Evolutionary conservation across 2,888 invertebrate genomes (phyloP), one percentile per base, ranked within the genome.

Genomic region (Craniophora ligustri): DNA sequence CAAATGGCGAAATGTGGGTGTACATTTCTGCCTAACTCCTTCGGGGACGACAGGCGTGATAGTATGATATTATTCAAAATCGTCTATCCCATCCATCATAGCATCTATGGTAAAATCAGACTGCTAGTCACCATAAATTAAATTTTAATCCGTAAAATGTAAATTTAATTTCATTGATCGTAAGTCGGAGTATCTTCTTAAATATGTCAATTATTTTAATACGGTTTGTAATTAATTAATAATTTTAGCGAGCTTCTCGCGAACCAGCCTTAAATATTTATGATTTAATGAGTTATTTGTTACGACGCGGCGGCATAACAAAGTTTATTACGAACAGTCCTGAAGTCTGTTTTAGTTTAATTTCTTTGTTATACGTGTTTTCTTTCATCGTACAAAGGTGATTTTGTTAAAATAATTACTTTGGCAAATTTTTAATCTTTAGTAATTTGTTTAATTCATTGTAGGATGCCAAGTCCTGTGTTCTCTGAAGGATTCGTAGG

Each of bases 291-390:
- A 67, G 46, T 53, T 50, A 62, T 53, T 62, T 3, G 5, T 32
- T 39, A 67, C 63, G 56, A 72, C 49, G 62, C 63, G 56, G 67
- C 49, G 62, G 32, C 28, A 14, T 40, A 44, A 51, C 28, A 8
- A 47, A 62, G 35, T 67, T 72, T 38, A 10, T 15, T 15, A 15
- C 6, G 41, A 39, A 28, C 11, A 47, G 62, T 23, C 40, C 30
- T 23, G 11, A 14, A 15, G 34, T 14, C 21, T 14, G 21, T 36
- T 28, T 30, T 54, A 63, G 63, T 55, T 54, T 40, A 36, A 63
- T 63, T 68, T 45, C 14, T 45, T 44, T 16, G 15, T 13, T 15
- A 28, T 62, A 53, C n/a, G n/a, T n/a, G n/a, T 44, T 44, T 61
- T 40, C 21, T 15, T 40, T 39, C 21, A n/a, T 42, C 19, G 23